These are phyloP conservation scores for Trematomus loennbergii DNA, from an alignment of 2,113 vertebrate species.

Conservation along the genomic window DNA sequence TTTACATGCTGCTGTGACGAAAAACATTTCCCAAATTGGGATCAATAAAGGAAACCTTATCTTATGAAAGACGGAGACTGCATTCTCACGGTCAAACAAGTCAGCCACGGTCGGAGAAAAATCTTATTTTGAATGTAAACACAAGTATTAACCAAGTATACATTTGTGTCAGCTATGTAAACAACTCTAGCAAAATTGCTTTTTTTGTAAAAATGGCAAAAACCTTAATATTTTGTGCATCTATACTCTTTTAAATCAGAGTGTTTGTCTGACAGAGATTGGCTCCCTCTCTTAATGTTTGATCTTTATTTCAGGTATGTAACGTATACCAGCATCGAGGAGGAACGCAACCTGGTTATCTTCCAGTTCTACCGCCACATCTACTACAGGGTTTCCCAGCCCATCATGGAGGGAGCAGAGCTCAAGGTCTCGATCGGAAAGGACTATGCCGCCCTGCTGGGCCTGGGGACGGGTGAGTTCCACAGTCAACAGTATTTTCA, in stretches of 20 bases:
- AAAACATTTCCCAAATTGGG: too few relatives aligned
- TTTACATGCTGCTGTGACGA: too few relatives aligned
- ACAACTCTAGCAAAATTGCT: too few relatives aligned
- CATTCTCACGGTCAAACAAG: too few relatives aligned
- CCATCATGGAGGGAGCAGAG: slow-evolving; percentile 76
- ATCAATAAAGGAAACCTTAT: too few relatives aligned
- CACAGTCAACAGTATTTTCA: not conserved
- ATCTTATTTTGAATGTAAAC: too few relatives aligned
- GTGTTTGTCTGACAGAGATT: not conserved
- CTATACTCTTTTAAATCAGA: not conserved
- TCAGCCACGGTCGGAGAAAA: too few relatives aligned
- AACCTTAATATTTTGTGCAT: too few relatives aligned
- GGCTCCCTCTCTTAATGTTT: not conserved
- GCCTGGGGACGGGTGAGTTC: slow-evolving; percentile 79
- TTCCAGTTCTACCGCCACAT: slow-evolving; percentile 84
- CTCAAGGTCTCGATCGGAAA: slow-evolving; percentile 83
- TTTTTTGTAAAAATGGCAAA: too few relatives aligned
- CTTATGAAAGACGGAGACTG: too few relatives aligned
- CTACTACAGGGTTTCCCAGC: slow-evolving; percentile 81
- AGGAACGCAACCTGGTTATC: slow-evolving; percentile 81
- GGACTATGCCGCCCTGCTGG: slow-evolving; percentile 81
- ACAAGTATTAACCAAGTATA: too few relatives aligned
- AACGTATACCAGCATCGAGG: slow-evolving; percentile 76
- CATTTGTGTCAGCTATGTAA: too few relatives aligned
- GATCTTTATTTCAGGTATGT: slow-evolving; percentile 72